phyloP scores from a whole-genome alignment of 2,113 vertebrate genomes.

The Vireo altiloquus region DNA sequence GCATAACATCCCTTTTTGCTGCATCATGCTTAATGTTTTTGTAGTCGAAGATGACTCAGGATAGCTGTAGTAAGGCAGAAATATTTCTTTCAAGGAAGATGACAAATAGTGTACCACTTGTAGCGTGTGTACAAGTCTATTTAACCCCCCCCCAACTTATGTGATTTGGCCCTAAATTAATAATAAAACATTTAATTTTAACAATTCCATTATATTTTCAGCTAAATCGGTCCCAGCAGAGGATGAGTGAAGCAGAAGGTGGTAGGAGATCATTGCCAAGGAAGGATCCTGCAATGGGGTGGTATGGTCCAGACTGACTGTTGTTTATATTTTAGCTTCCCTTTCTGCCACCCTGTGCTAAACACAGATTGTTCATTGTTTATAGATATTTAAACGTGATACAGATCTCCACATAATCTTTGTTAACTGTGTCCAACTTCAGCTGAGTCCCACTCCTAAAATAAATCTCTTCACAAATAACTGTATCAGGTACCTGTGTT shows the following conservation, averaged over 20 bases:
- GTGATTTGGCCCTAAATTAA: neutral
- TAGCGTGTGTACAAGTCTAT: neutral
- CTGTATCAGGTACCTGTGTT: neutral
- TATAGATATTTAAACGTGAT: neutral
- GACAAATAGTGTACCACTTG: neutral
- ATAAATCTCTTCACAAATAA: neutral
- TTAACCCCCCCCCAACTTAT: fast-evolving
- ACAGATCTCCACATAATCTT: neutral
- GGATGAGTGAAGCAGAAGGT: neutral
- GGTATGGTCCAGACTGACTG: neutral
- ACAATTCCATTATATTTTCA: neutral
- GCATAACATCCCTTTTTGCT: neutral
- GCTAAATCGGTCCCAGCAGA: neutral
- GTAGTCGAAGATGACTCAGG: neutral
- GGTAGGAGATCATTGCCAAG: neutral
- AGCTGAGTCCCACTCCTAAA: neutral
- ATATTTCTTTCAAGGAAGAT: neutral
- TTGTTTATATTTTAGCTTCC: neutral
- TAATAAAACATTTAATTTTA: neutral
- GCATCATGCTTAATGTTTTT: neutral
- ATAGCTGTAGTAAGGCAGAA: neutral
- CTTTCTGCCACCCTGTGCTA: neutral
- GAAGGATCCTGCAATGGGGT: neutral
- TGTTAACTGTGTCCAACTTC: neutral
- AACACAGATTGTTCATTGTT: neutral